Base-by-base conservation (phyloP, 2,113 vertebrate species). In the Carettochelys insculpta region DNA sequence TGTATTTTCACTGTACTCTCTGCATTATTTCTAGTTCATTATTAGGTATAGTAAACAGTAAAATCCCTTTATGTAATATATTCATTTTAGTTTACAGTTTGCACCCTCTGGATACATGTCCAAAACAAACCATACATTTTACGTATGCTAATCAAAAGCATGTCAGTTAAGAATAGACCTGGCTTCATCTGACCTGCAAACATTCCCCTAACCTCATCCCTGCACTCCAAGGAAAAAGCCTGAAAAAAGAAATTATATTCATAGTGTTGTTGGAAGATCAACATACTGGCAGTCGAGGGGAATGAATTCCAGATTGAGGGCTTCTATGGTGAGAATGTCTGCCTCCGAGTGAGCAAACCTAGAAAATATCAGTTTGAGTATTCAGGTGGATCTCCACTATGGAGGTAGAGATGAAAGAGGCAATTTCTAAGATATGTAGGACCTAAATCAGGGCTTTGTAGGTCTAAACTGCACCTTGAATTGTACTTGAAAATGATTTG, bases 401-500 rank as follows among this genome's bases (percentile, higher is more conserved):
- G 34, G 58, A 34, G 31, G 14, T 17, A 34, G 31, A 61, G 58
- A 61, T 61, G 31, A 61, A 61, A 61, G 58, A 61, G 54, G 58
- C 58, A 61, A 65, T 65, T n/a, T 19, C 31, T 19, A n/a, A n/a
- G 58, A 65, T 34, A 61, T 12, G 3, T 17, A 34, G 58, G 29
- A 61, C 56, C 58, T 14, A 65, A 19, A 65, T 65, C 58, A 14
- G 8, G 29, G 58, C 58, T 65, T n/a, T 65, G 14, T 65, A n/a
- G 34, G 34, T 65, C 58, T 65, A 65, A 65, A 17, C 58, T n/a
- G 17, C 16, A n/a, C 16, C 82, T 50, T 84, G 34, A 86, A 82
- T 88, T 86, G 29, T 80, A 29, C 65, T 92, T 94, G 80, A 45
- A 92, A 91, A 84, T 71, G 41, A 79, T 79, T 41, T 88, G 77